Evolutionary conservation across 2,888 invertebrate genomes (phyloP), one percentile per base, ranked within the genome.

Genomic region (Himalopsyche anomala): DNA sequence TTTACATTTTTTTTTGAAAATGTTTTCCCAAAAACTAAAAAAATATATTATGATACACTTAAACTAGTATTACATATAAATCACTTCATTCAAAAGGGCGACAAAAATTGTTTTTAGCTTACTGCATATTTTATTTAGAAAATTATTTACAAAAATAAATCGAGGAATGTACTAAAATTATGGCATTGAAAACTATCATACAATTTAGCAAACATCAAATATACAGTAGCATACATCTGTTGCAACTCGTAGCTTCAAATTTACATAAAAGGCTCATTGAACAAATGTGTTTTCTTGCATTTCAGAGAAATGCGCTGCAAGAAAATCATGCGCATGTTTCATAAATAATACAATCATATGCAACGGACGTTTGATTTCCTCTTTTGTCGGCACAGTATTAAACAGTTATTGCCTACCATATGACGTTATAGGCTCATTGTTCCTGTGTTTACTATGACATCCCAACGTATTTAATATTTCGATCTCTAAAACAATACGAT

Each of bases 341-440:
- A 74, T 28, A 19, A 74, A 74, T 28, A 28, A 28, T 74, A 36
- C 74, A 74, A 74, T 62, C 62, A 62, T 62, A 62, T 62, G 62
- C 62, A 62, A 28, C 28, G 2, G n/a, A 69, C 28, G 74, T 74
- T 12, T 12, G 36, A 74, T 74, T 74, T 74, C 74, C 36, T 74
- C 74, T 15, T 36, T 74, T 74, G 74, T 74, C 74, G 74, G 74
- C 74, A 74, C 11, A 36, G 2, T 12, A 36, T 36, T 5, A 3
- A 5, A 19, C 74, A 36, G 36, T 38, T 36, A 74, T 74, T 74
- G 62, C 62, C 36, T 74, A 74, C 36, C 12, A 11, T 36, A 74
- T 28, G 19, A 38, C 38, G 36, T 74, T 74, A 36, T 36, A 51
- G 3, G 4, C 51, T 3, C 51, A 74, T 74, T 74, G 74, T 74